These are phyloP conservation scores for Calidris pugnax DNA, from an alignment of 2,113 vertebrate species.

Conservation along the genomic window DNA sequence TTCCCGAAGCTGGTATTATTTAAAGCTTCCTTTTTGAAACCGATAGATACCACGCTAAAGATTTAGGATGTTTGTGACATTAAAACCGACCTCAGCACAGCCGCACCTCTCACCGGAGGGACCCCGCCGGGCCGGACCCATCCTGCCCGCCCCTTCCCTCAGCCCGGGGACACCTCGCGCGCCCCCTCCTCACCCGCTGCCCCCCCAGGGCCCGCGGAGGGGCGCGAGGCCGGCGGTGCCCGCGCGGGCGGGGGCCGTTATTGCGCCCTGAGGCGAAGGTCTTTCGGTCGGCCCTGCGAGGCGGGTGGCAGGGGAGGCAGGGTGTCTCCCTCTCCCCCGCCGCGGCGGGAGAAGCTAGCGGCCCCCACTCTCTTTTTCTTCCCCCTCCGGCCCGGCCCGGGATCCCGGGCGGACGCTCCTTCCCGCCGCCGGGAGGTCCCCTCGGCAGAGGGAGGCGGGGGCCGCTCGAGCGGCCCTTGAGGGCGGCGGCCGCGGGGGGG, in stretches of 20 bases:
- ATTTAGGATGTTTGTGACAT: not conserved
- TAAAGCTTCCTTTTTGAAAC: not conserved
- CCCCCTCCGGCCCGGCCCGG: no score
- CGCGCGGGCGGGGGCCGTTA: not conserved
- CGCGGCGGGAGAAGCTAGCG: not conserved
- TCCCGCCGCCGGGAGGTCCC: not conserved
- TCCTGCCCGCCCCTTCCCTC: not conserved
- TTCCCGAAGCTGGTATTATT: not conserved
- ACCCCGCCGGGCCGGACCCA: not conserved
- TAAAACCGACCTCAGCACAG: not conserved
- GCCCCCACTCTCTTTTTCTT: no score
- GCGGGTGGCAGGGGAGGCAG: no score
- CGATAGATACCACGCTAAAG: no score
- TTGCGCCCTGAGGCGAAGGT: not conserved
- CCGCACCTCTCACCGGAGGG: fast-evolving
- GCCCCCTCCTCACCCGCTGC: not conserved
- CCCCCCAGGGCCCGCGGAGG: not conserved
- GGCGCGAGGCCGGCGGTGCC: not conserved
- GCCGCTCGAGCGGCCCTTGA: no score
- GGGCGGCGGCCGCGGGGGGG: not conserved
- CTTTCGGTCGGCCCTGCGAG: not conserved
- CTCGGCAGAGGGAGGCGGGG: not conserved
- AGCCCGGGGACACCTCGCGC: no score
- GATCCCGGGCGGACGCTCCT: fast-evolving
- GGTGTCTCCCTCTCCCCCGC: no score